Base-by-base conservation (phyloP, 2,797 vertebrate genomes). In the Argya squamiceps region DNA sequence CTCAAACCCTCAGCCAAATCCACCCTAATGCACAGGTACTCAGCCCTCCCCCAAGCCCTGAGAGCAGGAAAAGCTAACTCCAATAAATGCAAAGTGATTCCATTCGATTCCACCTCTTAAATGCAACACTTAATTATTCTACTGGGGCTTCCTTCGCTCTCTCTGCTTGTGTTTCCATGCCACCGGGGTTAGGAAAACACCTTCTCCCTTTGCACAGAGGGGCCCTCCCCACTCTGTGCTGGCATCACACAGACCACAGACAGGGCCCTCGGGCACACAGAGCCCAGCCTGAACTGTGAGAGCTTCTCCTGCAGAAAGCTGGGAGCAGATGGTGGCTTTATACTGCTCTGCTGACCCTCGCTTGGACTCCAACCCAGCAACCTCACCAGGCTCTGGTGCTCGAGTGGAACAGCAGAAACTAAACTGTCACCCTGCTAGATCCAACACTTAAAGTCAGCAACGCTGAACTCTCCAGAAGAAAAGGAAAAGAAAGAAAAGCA, bases 71-170 rank as follows among this genome's bases (percentile, higher is more conserved):
- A 84, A 78, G 30, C 70, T 34, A 84, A 52, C 37, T 88, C 63
- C 22, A 65, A 10, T 27, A 78, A 80, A 83, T 10, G 46, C 44
- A 88, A 58, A 91, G 78, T 14, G 5, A 55, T 77, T 52, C 64
- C 53, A 32, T 67, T 88, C 1, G 0, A 77, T 71, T 53, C 36
- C 20, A 8, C 60, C 62, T 84, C 83, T 84, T 78, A 93, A 94
- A 89, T 30, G 50, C 67, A 76, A 32, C 29, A 7, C 78, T 91
- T 95, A 93, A 95, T 94, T 95, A 94, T 88, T 81, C 86, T 84
- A 1, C 86, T 43, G 79, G 73, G 92, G 76, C 58, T 96, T 56
- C 92, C 49, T 70, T 60, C 0, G 0, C 73, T 81, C n/a, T 55
- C 27, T 2, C 65, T 58, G 46, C 92, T 65, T 12, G 43, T 50